Evolutionary conservation across 2,113 vertebrate genomes (phyloP), one percentile per base, ranked within the genome.

Genomic region (Oncorhynchus tshawytscha): DNA sequence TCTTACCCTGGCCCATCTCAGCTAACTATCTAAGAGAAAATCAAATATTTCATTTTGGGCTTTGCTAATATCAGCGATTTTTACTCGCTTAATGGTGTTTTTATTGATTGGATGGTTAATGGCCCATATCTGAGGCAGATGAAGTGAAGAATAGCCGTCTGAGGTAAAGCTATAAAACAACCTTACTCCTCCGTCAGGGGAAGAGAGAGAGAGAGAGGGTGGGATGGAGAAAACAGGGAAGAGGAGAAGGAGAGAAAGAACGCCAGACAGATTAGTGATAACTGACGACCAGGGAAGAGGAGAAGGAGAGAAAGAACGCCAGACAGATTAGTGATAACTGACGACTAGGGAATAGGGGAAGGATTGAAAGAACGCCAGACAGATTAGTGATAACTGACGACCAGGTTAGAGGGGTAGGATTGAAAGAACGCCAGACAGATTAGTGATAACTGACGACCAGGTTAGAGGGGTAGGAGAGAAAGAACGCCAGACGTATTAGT

Each of bases 1-100:
- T 93, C 92, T 78, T 88, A 94, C 15, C 49, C 49, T 16, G 93
- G 94, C 92, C 75, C 88, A 90, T 93, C 94, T 94, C 91, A 90
- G 27, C 94, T 94, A 95, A 95, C 95, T 94, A 95, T 93, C 93
- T 92, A 91, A 94, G 93, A 93, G 95, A 96, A 96, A 97, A 97
- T 97, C 95, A 95, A 97, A 98, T 95, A 96, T 97, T 98, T 97
- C 96, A 95, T 97, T 92, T 97, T 95, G 94, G 94, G 95, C 94
- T 95, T 94, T 94, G 95, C 95, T 95, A 96, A 98, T 97, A 97
- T 96, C 95, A 96, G 95, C 94, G 92, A 95, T 95, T 97, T 95
- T 96, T 95, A 95, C 94, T 94, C 94, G 94, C 94, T 95, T 98
- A 98, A 98, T 96, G 95, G 95, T 94, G 94, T 96, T 98, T 97